phyloP scores from a whole-genome alignment of 2,797 vertebrate genomes.

The Parambassis ranga region DNA sequence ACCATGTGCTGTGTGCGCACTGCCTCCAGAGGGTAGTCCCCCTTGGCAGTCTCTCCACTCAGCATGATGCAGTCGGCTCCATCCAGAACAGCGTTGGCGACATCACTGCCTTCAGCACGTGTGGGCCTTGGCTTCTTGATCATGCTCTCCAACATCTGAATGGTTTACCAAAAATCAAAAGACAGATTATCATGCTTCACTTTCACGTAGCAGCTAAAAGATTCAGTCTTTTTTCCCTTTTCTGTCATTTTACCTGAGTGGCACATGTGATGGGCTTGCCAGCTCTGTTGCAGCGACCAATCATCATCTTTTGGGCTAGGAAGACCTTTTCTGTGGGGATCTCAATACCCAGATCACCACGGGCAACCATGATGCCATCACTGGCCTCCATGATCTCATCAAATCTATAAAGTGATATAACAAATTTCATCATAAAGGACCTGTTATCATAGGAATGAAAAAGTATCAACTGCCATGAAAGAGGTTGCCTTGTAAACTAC shows the following conservation, averaged over 20 bases:
- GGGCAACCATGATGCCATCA: constrained; percentile 98
- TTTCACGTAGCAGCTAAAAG: not conserved
- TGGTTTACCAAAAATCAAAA: not conserved
- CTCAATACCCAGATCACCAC: constrained; percentile 95
- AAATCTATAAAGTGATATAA: constrained; percentile 88
- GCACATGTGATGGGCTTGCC: constrained; percentile 98
- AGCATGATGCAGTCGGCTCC: constrained; percentile 96
- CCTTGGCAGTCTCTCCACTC: constrained; percentile 95
- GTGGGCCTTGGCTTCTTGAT: constrained; percentile 97
- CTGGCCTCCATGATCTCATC: constrained; percentile 99
- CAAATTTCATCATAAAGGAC: no score
- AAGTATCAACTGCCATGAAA: not conserved
- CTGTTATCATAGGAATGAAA: not conserved
- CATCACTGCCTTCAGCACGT: constrained; percentile 93
- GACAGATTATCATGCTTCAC: not conserved
- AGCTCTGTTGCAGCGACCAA: constrained; percentile 94
- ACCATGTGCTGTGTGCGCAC: constrained; percentile 97
- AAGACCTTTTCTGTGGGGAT: constrained; percentile 98
- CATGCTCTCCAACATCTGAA: constrained; percentile 98
- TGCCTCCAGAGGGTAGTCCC: constrained; percentile 96
- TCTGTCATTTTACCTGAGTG: constrained; percentile 85
- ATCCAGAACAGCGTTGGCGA: constrained; percentile 90
- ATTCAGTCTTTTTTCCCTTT: not conserved
- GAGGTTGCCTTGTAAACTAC: not conserved
- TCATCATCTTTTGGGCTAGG: constrained; percentile 99